Evolutionary conservation across 2,113 vertebrate genomes (phyloP).

Genomic region (Tautogolabrus adspersus): DNA sequence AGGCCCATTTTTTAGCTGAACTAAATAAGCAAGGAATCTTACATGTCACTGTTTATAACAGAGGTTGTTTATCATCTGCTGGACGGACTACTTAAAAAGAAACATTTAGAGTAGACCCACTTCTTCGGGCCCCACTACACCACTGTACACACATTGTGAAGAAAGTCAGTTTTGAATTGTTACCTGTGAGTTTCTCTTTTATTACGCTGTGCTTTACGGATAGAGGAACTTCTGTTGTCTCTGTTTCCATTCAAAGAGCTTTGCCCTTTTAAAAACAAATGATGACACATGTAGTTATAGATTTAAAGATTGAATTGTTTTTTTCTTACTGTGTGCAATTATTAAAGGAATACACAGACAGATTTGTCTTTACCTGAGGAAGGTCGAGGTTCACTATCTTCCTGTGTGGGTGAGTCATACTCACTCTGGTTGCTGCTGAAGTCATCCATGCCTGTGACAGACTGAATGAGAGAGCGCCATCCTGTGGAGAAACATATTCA

Average conservation of each 20-base stretch:
- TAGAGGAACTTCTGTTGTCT: conserved; percentile 15
- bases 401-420: conserved; percentile 43
- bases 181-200: conserved; percentile 67
- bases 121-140: no score
- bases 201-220: conserved; percentile 7
- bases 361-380: conserved; percentile 39
- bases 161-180: no score
- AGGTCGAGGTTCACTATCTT: conserved; percentile 33
- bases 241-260: conserved; percentile 6
- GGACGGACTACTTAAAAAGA: no score
- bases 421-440: conserved; percentile 43
- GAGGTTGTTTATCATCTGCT: no score
- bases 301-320: neutral
- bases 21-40: no score
- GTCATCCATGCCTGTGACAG: conserved; percentile 37
- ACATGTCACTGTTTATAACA: no score
- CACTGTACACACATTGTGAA: neutral
- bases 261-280: conserved; percentile 46
- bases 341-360: conserved; percentile 1
- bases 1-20: no score
- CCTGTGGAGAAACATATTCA: conserved; percentile 31
- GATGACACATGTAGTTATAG: neutral
- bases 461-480: conserved; percentile 45
- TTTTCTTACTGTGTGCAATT: neutral
- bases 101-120: no score